Evolutionary conservation across 64 coral and sea anemone genomes (phyloP).

Genomic region (Hydrozoanthus tunicans): DNA sequence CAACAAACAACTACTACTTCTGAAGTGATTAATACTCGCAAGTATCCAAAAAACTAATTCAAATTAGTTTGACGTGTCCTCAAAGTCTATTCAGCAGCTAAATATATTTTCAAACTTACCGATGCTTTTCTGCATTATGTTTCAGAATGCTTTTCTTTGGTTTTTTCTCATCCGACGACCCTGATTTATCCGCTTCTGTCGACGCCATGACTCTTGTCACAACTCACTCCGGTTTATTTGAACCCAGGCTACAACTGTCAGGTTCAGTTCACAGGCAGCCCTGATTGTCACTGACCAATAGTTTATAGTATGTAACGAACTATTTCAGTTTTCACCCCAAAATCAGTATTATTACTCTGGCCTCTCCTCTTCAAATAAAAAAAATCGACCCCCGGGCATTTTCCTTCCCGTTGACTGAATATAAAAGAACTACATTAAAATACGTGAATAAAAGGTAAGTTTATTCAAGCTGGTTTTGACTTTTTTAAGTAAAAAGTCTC

Average conservation of each 20-base stretch:
- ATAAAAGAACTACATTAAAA: no score
- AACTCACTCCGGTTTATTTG: neutral
- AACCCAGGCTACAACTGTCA: neutral
- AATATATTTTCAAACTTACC: conserved; percentile 22
- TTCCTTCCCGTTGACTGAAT: no score
- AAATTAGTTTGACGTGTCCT: neutral
- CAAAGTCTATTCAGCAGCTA: neutral
- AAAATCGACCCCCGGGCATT: no score
- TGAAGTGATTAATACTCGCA: neutral
- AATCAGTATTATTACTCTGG: no score
- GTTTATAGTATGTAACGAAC: no score
- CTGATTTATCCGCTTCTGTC: conserved; percentile 6
- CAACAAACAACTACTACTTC: neutral
- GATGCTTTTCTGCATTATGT: conserved; percentile 63
- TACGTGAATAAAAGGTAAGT: no score
- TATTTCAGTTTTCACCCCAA: no score
- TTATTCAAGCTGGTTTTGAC: no score
- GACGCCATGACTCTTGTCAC: neutral
- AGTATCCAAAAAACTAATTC: neutral
- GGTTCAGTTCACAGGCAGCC: no score
- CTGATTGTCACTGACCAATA: no score
- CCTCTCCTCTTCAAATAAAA: no score
- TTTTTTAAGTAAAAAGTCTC: no score
- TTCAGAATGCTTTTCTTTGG: conserved; percentile 59
- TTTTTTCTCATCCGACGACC: conserved; percentile 48